phyloP scores from a whole-genome alignment of 2,888 invertebrate genomes.

The Agriopis leucophaearia region DNA sequence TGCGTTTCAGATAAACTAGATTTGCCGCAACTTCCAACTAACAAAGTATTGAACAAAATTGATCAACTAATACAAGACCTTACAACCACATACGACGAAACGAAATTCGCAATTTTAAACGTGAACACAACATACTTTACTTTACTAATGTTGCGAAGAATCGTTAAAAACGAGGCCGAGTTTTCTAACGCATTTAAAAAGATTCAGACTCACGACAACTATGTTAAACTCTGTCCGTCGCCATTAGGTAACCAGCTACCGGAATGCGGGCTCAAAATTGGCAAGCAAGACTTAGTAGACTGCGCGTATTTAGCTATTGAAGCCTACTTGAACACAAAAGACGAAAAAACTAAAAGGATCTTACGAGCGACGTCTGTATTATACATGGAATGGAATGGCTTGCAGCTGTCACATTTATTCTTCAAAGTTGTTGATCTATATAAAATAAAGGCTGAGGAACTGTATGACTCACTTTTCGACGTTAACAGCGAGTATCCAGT shows the following conservation, averaged over 20 bases:
- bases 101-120: background rate
- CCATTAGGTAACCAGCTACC: slow-evolving; percentile 1
- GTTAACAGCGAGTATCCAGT: background rate
- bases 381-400: slow-evolving; percentile 1
- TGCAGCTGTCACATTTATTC: background rate
- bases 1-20: background rate
- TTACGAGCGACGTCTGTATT: background rate
- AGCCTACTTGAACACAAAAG: background rate
- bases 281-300: background rate
- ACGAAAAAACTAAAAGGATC: background rate
- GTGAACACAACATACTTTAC: slow-evolving; percentile 4
- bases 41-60: slow-evolving; percentile 5
- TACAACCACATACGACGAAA: background rate
- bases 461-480: background rate
- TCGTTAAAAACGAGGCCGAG: slow-evolving; percentile 1
- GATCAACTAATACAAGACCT: background rate
- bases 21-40: background rate
- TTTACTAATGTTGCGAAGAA: slow-evolving; percentile 1
- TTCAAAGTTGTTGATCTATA: background rate
- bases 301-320: slow-evolving; percentile 4
- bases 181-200: slow-evolving; percentile 2
- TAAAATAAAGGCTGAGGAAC: background rate
- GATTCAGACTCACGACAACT: background rate
- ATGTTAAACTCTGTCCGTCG: slow-evolving; percentile 4
- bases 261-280: background rate